Evolutionary conservation across 2,888 invertebrate genomes (phyloP), one percentile per base, ranked within the genome.

Genomic region (Platycheirus albimanus): DNA sequence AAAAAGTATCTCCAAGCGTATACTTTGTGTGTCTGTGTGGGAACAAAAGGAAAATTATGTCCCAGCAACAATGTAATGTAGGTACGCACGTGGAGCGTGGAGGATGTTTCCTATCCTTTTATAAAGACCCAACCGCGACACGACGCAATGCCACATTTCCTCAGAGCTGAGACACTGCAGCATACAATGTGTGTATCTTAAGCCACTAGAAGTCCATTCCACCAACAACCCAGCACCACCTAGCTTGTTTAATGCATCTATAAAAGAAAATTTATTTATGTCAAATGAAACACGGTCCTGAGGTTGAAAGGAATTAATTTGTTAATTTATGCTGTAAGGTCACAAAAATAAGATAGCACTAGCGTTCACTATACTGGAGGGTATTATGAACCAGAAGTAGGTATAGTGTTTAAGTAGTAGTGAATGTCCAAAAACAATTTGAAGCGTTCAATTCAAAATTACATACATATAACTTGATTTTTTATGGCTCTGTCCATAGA

Each of bases 241-340:
- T 63, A 47, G 28, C 17, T 49, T 63, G 36, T 63, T 30, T 20
- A 33, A 4, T 63, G 17, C 15, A 49, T 19, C 30, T 49, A 52
- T 51, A 71, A 64, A 58, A 17, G 41, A 75, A 78, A 81, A 85
- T 84, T 84, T 78, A 85, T 85, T 85, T 81, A 75, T 81, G 78
- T 81, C 77, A 71, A 66, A 66, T 80, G 74, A 75, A 80, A 77
- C 84, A 85, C 80, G 75, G 69, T 72, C 71, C 47, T 54, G 70
- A 64, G 64, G 67, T 69, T 84, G 84, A 63, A 64, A 63, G 69
- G 80, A 84, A 85, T 81, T 81, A 84, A 75, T 79, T 84, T 84
- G 67, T 81, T 78, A 81, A 84, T 85, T 84, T 80, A 84, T 78
- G 67, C 63, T 58, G 75, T 75, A 75, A 66, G 75, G 74, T 75